Evolutionary conservation across 2,888 invertebrate species (phyloP).

Genomic region (Melinopterus prodromus): DNA sequence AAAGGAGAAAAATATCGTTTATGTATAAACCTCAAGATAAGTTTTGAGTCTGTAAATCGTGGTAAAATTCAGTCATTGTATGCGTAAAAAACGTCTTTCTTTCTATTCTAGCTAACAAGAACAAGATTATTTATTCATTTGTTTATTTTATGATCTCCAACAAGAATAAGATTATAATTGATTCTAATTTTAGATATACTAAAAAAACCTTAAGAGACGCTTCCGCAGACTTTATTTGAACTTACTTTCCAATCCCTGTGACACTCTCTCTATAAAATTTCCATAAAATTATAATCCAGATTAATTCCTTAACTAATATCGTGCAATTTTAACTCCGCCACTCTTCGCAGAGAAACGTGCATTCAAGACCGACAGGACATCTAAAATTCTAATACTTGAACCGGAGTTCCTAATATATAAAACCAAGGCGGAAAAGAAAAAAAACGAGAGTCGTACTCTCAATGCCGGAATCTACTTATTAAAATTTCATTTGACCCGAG

Average conservation of each 20-base stretch:
- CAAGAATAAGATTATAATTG: too few relatives aligned
- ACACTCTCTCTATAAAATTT: neutral
- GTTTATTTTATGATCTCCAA: too few relatives aligned
- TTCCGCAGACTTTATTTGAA: neutral
- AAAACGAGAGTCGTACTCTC: constrained; percentile 10
- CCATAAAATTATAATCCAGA: neutral
- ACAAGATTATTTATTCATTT: too few relatives aligned
- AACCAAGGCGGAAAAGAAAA: constrained; percentile 11
- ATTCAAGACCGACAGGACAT: neutral
- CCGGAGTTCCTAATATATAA: constrained; percentile 4
- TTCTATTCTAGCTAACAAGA: too few relatives aligned
- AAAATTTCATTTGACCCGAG: constrained; percentile 23
- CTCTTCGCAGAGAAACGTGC: neutral
- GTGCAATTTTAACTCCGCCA: neutral
- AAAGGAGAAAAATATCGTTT: too few relatives aligned
- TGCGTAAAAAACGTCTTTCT: too few relatives aligned
- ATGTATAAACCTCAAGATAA: too few relatives aligned
- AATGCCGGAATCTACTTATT: constrained; percentile 20
- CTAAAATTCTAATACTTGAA: neutral
- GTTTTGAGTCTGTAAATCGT: too few relatives aligned
- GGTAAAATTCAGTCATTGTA: too few relatives aligned
- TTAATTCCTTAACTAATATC: neutral
- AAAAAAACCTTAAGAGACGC: neutral
- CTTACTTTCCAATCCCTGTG: neutral
- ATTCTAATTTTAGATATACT: neutral